Conservation (phyloP, 2,888 invertebrate species). For the Ecliptopera silaceata region DNA sequence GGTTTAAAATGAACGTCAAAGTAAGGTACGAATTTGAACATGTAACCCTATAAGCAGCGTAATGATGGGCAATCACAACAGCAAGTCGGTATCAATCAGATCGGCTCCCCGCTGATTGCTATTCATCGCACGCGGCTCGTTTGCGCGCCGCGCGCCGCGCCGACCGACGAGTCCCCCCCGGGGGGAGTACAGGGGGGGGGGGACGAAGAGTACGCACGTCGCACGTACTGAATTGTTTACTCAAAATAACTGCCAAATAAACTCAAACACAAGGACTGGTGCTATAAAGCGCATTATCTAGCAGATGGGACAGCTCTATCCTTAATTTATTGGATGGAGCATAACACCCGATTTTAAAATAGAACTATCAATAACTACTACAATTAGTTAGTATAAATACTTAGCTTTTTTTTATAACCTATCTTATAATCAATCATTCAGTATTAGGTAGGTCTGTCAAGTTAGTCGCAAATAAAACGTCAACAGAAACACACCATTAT, state of each 20-base stretch:
- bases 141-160: background rate
- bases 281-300: too few species aligned
- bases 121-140: conserved; percentile 20
- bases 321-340: too few species aligned
- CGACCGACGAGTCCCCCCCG: too few species aligned
- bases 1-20: background rate
- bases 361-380: too few species aligned
- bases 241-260: conserved; percentile 6
- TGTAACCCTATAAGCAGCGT: background rate
- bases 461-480: too few species aligned
- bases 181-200: background rate
- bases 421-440: too few species aligned
- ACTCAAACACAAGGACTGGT: background rate
- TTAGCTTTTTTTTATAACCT: too few species aligned
- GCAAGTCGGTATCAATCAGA: conserved; percentile 13
- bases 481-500: too few species aligned
- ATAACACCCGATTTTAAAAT: too few species aligned
- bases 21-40: background rate
- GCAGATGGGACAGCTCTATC: too few species aligned
- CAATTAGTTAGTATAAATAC: too few species aligned
- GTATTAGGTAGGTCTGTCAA: too few species aligned
- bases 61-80: conserved; percentile 12
- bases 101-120: conserved; percentile 1
- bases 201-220: background rate
- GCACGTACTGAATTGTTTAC: conserved; percentile 16